Base-by-base conservation (phyloP, 2,888 invertebrate genomes). In the Pherbina coryleti region DNA sequence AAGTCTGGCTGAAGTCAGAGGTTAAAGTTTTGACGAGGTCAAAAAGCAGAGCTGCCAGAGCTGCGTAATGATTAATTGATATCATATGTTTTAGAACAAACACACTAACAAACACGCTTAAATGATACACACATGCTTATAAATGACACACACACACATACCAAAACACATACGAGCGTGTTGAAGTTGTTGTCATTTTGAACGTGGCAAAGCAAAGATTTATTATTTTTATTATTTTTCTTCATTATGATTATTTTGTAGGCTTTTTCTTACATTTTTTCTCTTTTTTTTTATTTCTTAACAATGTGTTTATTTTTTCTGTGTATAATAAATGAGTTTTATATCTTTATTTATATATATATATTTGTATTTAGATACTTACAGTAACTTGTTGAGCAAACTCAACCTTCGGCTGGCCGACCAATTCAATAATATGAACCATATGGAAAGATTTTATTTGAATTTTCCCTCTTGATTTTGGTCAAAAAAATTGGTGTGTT, bases 391-490 rank as follows among this genome's bases (percentile, higher is more conserved):
- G 92, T 91, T 92, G 92, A 91, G 93, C 92, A 91, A 93, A 94
- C 91, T 93, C 94, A 92, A 93, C 93, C 90, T 93, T 93, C 91
- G 92, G 93, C 92, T 94, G 93, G 92, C 93, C 93, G 91, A 94
- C 94, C 91, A 93, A 92, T 92, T 94, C 93, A 91, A 94, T 93
- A 91, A 94, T 93, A 91, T 94, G 94, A 93, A 94, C 94, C 94
- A 94, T 94, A 94, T 93, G 94, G 93, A 93, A 92, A 91, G 91
- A 90, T 89, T 88, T 88, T 83, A 74, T 81, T 69, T 60, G 64
- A 28, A 53, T 31, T 81, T 83, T 77, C 53, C 22, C 82, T 80
- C 82, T 81, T 83, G 83, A 83, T 84, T 84, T 83, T 82, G 85
- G 84, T 81, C 84, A 83, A 84, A 82, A 82, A 69, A n/a, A 73